Conservation (phyloP, 2,888 invertebrate genomes). For the Spialia ferax region DNA sequence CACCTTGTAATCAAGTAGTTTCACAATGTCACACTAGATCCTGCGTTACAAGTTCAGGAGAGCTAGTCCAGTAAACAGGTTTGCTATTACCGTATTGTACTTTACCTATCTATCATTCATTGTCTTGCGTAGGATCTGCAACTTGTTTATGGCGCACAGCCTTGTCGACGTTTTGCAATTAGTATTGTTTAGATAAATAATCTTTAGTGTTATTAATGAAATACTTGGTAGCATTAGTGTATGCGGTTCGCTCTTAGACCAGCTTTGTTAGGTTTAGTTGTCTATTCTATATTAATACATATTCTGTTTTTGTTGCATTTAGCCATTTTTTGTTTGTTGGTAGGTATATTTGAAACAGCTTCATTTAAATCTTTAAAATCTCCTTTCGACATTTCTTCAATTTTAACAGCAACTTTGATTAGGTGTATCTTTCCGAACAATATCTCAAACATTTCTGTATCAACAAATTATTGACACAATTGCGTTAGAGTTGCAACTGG, state of each 20-base stretch:
- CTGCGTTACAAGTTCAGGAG: conserved; percentile 37
- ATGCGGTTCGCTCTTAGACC: too few species aligned
- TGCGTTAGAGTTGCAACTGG: not conserved
- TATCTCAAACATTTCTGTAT: not conserved
- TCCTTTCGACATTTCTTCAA: too few species aligned
- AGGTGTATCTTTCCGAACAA: not conserved
- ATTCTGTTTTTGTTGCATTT: too few species aligned
- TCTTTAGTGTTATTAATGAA: too few species aligned
- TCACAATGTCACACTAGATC: conserved; percentile 31
- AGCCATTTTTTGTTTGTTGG: too few species aligned
- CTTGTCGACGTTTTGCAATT: not conserved
- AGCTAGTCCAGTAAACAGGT: conserved; percentile 30
- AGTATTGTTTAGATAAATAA: too few species aligned
- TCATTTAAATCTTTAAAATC: too few species aligned
- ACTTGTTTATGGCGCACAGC: conserved; percentile 14
- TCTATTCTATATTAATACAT: too few species aligned
- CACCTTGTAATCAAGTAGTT: not conserved
- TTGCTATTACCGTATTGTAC: conserved; percentile 31
- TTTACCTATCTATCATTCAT: conserved; percentile 30
- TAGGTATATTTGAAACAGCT: too few species aligned
- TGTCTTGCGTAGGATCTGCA: conserved; percentile 45
- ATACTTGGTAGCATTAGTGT: too few species aligned
- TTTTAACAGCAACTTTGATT: too few species aligned
- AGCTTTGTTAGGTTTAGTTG: too few species aligned
- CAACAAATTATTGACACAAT: not conserved